A percentile compares a stretch with the other conserved stretches of the same genome.
Evolutionary conservation across 2,113 vertebrate species (phyloP).

Genomic region (Ailurus styani): DNA sequence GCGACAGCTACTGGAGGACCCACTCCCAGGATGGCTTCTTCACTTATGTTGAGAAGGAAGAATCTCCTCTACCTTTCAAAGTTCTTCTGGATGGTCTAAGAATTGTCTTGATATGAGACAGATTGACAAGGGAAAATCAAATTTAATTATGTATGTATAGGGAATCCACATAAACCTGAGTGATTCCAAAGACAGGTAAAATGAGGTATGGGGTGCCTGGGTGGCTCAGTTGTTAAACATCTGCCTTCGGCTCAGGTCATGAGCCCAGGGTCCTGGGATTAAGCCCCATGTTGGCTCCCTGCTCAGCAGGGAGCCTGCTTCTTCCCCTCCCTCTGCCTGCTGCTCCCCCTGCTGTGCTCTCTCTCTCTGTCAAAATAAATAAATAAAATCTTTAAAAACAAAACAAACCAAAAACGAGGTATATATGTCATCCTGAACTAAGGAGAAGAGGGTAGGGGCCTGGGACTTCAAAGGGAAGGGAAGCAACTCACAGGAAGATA

Average conservation of each 20-base stretch:
- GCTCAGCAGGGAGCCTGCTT: too few relatives aligned
- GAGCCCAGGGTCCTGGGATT: too few relatives aligned
- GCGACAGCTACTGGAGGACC: not conserved
- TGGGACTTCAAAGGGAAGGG: not conserved
- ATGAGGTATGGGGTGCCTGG: not conserved
- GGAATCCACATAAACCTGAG: not conserved
- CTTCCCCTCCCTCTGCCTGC: too few relatives aligned
- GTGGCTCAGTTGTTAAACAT: too few relatives aligned
- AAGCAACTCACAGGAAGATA: not conserved
- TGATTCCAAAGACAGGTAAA: not conserved
- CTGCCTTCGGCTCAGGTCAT: too few relatives aligned
- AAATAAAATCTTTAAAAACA: too few relatives aligned
- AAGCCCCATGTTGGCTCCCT: too few relatives aligned
- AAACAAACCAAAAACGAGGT: not conserved
- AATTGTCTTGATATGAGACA: not conserved
- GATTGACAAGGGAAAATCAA: not conserved
- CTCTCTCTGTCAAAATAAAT: too few relatives aligned
- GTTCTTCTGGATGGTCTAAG: not conserved
- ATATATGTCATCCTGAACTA: not conserved
- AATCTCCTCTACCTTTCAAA: not conserved
- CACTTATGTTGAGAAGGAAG: not conserved
- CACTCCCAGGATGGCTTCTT: not conserved
- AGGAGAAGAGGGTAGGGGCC: not conserved
- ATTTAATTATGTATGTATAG: not conserved
- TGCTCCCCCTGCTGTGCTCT: too few relatives aligned